A percentile compares a stretch with the other conserved stretches of the same genome.
phyloP scores from a whole-genome alignment of 2,888 invertebrate genomes.

The Lissocephala sabroskyi region DNA sequence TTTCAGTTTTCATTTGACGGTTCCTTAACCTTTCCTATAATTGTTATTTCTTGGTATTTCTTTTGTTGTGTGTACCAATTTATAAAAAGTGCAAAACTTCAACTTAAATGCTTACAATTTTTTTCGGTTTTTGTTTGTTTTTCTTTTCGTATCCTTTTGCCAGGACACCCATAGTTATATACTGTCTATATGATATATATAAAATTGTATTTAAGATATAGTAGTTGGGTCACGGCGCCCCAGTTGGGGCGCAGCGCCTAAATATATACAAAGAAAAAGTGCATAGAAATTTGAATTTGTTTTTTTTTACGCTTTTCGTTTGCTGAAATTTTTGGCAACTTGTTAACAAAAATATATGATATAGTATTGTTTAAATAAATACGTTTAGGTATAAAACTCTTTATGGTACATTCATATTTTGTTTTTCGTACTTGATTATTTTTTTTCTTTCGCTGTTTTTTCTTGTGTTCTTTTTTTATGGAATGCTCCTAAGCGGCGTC shows the following conservation, averaged over 20 bases:
- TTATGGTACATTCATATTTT: constrained; percentile 6
- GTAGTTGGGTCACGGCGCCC: too few relatives aligned
- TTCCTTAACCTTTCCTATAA: background rate
- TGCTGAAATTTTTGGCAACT: constrained; percentile 44
- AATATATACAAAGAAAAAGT: background rate
- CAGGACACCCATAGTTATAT: too few relatives aligned
- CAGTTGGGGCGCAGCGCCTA: too few relatives aligned
- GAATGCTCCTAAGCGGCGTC: constrained; percentile 21
- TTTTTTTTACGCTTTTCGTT: constrained; percentile 9
- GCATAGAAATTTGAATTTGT: background rate
- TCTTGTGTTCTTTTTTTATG: constrained; percentile 13
- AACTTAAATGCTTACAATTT: constrained; percentile 1
- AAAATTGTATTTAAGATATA: too few relatives aligned
- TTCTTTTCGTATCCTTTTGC: too few relatives aligned
- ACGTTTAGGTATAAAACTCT: constrained; percentile 9
- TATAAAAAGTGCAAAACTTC: constrained; percentile 4
- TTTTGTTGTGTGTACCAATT: background rate
- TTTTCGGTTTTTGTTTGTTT: too few relatives aligned
- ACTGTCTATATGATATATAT: too few relatives aligned
- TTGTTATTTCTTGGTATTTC: background rate
- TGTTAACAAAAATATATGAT: constrained; percentile 54
- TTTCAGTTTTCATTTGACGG: background rate
- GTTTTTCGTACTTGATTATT: constrained; percentile 9
- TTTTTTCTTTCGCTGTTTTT: background rate
- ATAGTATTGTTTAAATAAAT: constrained; percentile 33